Conservation (phyloP, 23 tunicate species). For the Oikopleura dioica region DNA sequence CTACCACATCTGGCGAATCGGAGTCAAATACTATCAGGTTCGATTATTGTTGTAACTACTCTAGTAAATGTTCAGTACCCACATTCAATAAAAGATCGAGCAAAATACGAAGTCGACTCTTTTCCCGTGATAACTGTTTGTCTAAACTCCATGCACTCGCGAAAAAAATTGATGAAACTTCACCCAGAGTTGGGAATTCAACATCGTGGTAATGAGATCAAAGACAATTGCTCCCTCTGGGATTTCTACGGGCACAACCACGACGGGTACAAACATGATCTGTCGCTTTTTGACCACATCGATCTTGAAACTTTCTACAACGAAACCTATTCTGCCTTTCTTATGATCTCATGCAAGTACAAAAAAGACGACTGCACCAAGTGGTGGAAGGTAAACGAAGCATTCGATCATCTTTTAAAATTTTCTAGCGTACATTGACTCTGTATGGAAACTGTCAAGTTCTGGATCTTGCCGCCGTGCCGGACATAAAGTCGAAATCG, state of each 20-base stretch:
- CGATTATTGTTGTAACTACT: too few relatives aligned
- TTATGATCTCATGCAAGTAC: not conserved
- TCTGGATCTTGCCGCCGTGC: too few relatives aligned
- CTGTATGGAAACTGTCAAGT: too few relatives aligned
- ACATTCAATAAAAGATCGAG: not conserved
- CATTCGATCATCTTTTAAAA: too few relatives aligned
- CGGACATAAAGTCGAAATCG: too few relatives aligned
- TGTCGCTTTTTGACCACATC: not conserved
- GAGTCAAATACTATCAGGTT: too few relatives aligned
- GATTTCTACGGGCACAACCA: not conserved
- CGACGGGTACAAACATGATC: not conserved
- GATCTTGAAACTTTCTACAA: not conserved
- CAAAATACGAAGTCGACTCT: not conserved
- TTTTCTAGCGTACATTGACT: too few relatives aligned
- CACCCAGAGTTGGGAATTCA: conserved; percentile 1
- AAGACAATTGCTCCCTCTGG: not conserved
- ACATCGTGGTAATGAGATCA: not conserved
- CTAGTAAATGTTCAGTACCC: too few relatives aligned
- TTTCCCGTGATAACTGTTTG: conserved; percentile 11
- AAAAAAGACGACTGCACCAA: not conserved
- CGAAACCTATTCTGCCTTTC: not conserved
- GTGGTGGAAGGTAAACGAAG: too few relatives aligned
- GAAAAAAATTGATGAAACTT: not conserved
- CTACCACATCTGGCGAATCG: too few relatives aligned
- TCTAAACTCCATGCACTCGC: conserved; percentile 4